Conservation (phyloP, 2,888 invertebrate genomes). For the Clanis bilineata region DNA sequence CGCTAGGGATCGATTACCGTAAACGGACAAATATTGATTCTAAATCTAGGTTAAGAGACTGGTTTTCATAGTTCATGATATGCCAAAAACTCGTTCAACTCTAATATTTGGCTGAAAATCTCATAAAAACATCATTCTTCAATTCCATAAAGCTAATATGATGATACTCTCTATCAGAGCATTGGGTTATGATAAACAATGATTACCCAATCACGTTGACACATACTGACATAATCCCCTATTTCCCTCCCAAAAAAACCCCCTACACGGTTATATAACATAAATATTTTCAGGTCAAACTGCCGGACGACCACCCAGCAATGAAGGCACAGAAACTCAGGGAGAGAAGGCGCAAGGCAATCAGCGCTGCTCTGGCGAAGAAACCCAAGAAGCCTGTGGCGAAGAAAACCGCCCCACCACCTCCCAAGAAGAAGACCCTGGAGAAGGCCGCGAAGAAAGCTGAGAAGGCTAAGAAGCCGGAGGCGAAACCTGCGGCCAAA, state of each 20-base stretch:
- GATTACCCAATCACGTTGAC: constrained; percentile 78
- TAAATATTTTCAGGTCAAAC: constrained; percentile 80
- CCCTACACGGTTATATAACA: neutral
- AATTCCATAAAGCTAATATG: too few species aligned
- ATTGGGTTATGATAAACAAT: constrained; percentile 77
- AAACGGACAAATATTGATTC: too few species aligned
- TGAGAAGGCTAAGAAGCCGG: constrained; percentile 39
- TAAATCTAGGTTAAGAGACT: too few species aligned
- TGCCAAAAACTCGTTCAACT: too few species aligned
- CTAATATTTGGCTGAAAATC: too few species aligned
- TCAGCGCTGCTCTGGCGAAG: constrained; percentile 76
- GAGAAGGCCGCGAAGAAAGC: constrained; percentile 40
- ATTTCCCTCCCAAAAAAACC: neutral
- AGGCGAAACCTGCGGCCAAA: neutral
- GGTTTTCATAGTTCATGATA: too few species aligned
- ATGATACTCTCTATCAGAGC: constrained; percentile 77
- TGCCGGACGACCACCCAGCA: constrained; percentile 68
- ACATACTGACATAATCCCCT: constrained; percentile 46
- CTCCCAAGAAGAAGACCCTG: constrained; percentile 62
- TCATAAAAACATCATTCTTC: too few species aligned
- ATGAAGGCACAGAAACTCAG: constrained; percentile 76
- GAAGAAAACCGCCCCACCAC: constrained; percentile 71
- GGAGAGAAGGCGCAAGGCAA: constrained; percentile 72
- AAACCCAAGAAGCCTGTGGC: constrained; percentile 79
- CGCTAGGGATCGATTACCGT: too few species aligned